A percentile compares a stretch with the other conserved stretches of the same genome.
phyloP scores from a whole-genome alignment of 2,888 invertebrate species.

The Beris chalybata region DNA sequence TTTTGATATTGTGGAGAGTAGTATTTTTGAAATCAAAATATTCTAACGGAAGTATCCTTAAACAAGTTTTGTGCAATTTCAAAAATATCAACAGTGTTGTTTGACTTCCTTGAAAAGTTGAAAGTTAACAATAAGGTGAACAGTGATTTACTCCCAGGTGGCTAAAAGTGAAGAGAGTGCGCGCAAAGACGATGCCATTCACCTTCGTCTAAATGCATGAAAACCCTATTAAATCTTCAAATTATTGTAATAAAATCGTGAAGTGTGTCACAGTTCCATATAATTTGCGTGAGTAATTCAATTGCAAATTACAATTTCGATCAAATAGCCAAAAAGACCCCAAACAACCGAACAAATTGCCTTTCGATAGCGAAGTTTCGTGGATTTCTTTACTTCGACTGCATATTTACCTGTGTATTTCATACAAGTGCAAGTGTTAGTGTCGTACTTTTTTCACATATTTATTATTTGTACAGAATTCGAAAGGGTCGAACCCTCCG shows the following conservation, averaged over 20 bases:
- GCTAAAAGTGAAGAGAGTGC: conserved; percentile 4
- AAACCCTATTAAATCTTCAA: too few species aligned
- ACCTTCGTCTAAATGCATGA: neutral
- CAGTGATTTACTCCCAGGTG: neutral
- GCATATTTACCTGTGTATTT: neutral
- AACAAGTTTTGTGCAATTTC: neutral
- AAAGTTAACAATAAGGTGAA: too few species aligned
- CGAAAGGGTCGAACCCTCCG: conserved; percentile 27
- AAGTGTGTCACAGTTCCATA: too few species aligned
- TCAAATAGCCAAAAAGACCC: too few species aligned
- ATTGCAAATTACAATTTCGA: too few species aligned
- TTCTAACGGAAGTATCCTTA: conserved; percentile 26
- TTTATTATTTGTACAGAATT: conserved; percentile 21
- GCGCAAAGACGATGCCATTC: conserved; percentile 21
- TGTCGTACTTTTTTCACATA: conserved; percentile 20
- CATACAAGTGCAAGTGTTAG: conserved; percentile 18
- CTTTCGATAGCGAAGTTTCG: neutral
- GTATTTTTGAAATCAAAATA: conserved; percentile 12
- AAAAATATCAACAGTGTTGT: too few species aligned
- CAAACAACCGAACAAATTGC: too few species aligned
- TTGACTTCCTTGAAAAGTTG: too few species aligned
- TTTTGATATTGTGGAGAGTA: conserved; percentile 21
- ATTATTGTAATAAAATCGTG: too few species aligned
- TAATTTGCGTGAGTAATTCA: too few species aligned
- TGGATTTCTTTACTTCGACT: conserved; percentile 13